Conservation (phyloP, 2,888 invertebrate genomes). For the Cordilura impudica region DNA sequence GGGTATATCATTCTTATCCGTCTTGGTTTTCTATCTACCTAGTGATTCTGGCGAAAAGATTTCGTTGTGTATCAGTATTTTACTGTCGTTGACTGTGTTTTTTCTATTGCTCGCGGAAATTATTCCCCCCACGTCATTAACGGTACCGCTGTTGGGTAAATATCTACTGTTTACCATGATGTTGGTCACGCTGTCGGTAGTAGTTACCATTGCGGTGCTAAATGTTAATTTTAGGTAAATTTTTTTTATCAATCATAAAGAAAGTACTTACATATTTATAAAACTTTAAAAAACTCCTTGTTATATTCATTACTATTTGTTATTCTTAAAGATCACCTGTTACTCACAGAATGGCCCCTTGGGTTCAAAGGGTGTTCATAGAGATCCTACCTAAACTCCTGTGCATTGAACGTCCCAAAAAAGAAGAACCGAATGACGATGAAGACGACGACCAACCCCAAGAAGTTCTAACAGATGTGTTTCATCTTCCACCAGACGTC, state of each 20-base stretch:
- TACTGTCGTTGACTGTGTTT: slow-evolving; percentile 95
- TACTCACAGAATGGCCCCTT: slow-evolving; percentile 94
- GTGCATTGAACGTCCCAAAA: slow-evolving; percentile 92
- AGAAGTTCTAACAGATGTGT: slow-evolving; percentile 89
- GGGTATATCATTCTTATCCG: slow-evolving; percentile 96
- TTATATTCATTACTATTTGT: slow-evolving; percentile 1
- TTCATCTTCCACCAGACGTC: slow-evolving; percentile 83
- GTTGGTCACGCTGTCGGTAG: slow-evolving; percentile 93
- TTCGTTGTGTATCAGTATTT: slow-evolving; percentile 95
- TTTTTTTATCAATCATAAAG: background rate
- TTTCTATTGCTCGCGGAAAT: slow-evolving; percentile 95
- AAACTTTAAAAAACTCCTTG: background rate
- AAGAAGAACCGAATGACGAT: slow-evolving; percentile 83
- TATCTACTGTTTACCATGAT: slow-evolving; percentile 97
- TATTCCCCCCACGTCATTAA: slow-evolving; percentile 95
- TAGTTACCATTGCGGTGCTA: slow-evolving; percentile 94
- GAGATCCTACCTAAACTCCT: slow-evolving; percentile 91
- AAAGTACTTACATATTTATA: background rate
- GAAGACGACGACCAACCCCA: slow-evolving; percentile 82
- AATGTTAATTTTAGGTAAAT: slow-evolving; percentile 90
- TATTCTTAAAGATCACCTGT: slow-evolving; percentile 85
- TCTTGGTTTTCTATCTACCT: slow-evolving; percentile 97
- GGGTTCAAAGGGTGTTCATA: slow-evolving; percentile 92
- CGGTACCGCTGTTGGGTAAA: slow-evolving; percentile 93
- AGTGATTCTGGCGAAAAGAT: slow-evolving; percentile 99